Percentiles rank a stretch among this genome's conserved stretches.
phyloP scores from a whole-genome alignment of 1,140 invertebrate genomes.

The Bombyx mandarina region DNA sequence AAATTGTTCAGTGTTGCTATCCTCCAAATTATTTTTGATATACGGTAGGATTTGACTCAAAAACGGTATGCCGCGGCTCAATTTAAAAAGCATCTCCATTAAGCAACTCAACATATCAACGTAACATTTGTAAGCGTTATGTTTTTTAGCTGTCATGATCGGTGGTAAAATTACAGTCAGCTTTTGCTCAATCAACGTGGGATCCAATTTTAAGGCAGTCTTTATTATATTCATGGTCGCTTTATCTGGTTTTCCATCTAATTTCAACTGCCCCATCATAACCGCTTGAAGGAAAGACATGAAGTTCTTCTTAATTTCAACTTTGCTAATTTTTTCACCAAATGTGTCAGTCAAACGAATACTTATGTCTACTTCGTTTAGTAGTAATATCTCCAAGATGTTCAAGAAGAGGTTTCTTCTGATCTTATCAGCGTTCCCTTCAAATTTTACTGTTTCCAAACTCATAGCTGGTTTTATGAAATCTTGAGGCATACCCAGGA shows the following conservation, averaged over 20 bases:
- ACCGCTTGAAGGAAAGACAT: slow-evolving; percentile 41
- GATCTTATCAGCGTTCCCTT: slow-evolving; percentile 43
- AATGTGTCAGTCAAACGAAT: slow-evolving; percentile 48
- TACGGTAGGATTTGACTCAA: slow-evolving; percentile 45
- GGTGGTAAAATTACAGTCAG: slow-evolving; percentile 38
- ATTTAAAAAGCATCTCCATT: slow-evolving; percentile 51
- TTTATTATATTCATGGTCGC: slow-evolving; percentile 45
- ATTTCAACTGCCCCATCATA: slow-evolving; percentile 47
- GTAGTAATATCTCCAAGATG: slow-evolving; percentile 40
- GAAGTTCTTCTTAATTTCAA: slow-evolving; percentile 56
- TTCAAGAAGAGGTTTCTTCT: slow-evolving; percentile 44
- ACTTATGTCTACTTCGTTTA: slow-evolving; percentile 49
- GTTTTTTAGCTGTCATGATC: slow-evolving; percentile 51
- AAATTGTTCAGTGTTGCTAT: slow-evolving; percentile 45
- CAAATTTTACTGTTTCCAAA: slow-evolving; percentile 36
- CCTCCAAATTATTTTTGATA: slow-evolving; percentile 39
- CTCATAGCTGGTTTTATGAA: slow-evolving; percentile 44
- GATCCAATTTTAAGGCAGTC: slow-evolving; percentile 47
- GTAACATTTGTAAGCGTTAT: slow-evolving; percentile 30
- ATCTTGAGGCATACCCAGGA: slow-evolving; percentile 41
- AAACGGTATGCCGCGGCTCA: slow-evolving; percentile 47
- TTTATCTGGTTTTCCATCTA: slow-evolving; percentile 54
- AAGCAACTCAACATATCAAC: slow-evolving; percentile 44
- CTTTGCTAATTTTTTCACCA: slow-evolving; percentile 44
- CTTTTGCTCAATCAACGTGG: slow-evolving; percentile 47